Base-by-base conservation (phyloP, 2,797 vertebrate genomes). In the Moxostoma hubbsi region DNA sequence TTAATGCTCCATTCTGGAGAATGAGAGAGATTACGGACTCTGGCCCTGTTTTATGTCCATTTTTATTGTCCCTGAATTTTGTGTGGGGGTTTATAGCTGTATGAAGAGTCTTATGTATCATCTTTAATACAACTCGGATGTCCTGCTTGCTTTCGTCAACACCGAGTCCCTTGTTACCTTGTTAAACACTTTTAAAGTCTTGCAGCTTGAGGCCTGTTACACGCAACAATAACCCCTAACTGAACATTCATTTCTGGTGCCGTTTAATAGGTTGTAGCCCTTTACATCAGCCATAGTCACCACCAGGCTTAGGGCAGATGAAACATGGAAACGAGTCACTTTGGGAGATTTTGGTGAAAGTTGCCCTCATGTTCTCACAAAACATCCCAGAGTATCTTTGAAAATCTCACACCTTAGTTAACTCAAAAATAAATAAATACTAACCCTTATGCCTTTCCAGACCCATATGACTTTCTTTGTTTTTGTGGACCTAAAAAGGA, bases 191-290 rank as follows among this genome's bases (percentile, higher is more conserved):
- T 89, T 84, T 86, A 88, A 91, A 90, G 76, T 24, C 46, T 50
- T 59, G 54, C 84, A 80, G 61, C 90, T 88, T 73, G 75, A 83
- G 87, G 85, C 86, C 87, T 84, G 89, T 92, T 91, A 90, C 90
- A 91, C 86, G 90, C 88, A 86, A 88, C 89, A 83, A 87, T 88
- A 86, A 90, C 90, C 85, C 82, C 86, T 87, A 90, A 89, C 89
- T 84, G 86, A 88, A 90, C 87, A 91, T 90, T 90, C 83, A 90
- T 91, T 91, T 85, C 82, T 15, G 70, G 85, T 86, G 77, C 83
- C 69, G 75, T 90, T 92, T 88, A 87, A 90, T 61, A 54, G 65
- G 82, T 82, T 76, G 12, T 50, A 79, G 77, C 69, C 69, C 51
- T 84, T 88, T 76, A 85, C 75, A 84, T 86, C 83, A 73, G 79